These are phyloP conservation scores for Desmodus rotundus DNA, from an alignment of 2,113 vertebrate species.

Conservation along the genomic window DNA sequence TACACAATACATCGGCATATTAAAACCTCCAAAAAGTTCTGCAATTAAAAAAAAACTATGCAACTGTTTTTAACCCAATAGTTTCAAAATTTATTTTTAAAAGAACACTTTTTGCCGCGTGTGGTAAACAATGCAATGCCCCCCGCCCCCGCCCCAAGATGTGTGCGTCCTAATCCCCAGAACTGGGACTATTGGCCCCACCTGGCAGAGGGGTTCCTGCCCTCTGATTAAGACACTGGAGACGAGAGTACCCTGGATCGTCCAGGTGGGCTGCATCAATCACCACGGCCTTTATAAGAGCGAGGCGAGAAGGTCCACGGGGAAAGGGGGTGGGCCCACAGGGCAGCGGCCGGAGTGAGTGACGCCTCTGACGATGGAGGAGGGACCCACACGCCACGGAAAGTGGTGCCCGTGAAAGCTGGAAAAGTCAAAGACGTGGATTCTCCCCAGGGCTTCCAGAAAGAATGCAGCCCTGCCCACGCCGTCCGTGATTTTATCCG, in stretches of 20 bases:
- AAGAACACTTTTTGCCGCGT: not conserved
- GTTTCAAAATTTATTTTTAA: not conserved
- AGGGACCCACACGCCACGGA: not conserved
- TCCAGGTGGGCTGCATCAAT: not conserved
- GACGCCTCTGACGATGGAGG: not conserved
- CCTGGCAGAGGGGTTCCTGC: too few species aligned
- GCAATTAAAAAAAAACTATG: not conserved
- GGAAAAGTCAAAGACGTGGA: not conserved
- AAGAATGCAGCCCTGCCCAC: not conserved
- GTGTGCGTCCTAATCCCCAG: rapidly evolving
- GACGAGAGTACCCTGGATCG: rapidly evolving
- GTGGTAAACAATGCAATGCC: not conserved
- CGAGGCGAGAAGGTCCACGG: not conserved
- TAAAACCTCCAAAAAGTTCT: not conserved
- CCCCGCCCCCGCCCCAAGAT: not conserved
- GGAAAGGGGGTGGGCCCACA: rapidly evolving
- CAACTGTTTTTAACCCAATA: not conserved
- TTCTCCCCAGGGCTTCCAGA: not conserved
- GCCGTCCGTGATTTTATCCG: too few species aligned
- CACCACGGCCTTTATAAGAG: not conserved
- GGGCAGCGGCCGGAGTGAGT: not conserved
- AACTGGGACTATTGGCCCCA: rapidly evolving
- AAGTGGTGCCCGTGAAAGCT: rapidly evolving
- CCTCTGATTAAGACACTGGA: not conserved
- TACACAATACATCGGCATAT: not conserved